A percentile compares a stretch with the other conserved stretches of the same genome.
phyloP scores from a whole-genome alignment of 2,113 vertebrate genomes.

The Myotis davidii region DNA sequence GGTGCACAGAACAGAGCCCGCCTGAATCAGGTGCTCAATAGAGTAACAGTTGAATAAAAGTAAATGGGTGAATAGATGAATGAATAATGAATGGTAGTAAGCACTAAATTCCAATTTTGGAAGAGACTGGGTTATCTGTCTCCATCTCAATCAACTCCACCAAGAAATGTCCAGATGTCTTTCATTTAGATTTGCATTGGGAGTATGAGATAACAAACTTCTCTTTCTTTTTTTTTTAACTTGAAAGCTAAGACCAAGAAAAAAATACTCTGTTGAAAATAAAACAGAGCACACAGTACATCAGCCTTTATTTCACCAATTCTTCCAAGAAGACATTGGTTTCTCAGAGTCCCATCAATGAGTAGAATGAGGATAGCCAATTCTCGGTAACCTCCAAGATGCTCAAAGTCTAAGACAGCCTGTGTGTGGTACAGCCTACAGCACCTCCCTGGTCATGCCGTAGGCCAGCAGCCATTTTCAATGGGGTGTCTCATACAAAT shows the following conservation, averaged over 20 bases:
- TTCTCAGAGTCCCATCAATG: not conserved
- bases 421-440: accelerated
- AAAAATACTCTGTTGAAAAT: not conserved
- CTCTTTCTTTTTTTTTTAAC: not conserved
- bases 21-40: accelerated
- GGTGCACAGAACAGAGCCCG: not conserved
- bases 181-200: not conserved
- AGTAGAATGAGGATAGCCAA: accelerated
- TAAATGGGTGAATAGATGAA: accelerated
- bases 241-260: conserved; percentile 20
- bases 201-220: not conserved
- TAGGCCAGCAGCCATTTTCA: not conserved
- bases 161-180: not conserved
- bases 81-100: not conserved
- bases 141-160: not conserved
- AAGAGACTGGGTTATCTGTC: not conserved
- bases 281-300: not conserved
- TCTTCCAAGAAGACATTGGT: not conserved
- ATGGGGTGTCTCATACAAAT: not conserved
- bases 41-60: not conserved
- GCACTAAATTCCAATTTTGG: not conserved
- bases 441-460: not conserved
- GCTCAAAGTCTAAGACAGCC: not conserved
- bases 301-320: not conserved
- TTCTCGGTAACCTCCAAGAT: not conserved